Evolutionary conservation across 2,888 invertebrate genomes (phyloP), one percentile per base, ranked within the genome.

Genomic region (Oscheius sp.): DNA sequence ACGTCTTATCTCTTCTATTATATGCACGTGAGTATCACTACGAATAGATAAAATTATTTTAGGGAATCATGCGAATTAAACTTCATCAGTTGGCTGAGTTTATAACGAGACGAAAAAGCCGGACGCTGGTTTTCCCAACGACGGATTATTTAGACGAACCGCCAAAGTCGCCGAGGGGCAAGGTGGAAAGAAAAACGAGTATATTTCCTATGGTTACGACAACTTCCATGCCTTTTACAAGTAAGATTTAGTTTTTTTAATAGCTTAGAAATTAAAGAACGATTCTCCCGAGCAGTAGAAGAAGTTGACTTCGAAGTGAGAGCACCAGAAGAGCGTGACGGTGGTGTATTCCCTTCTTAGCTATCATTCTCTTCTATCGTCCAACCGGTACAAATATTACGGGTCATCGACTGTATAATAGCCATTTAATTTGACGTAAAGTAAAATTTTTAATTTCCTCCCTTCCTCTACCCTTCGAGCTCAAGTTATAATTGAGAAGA

Each of bases 171-270:
- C 5, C 32, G 17, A 14, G n/a, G 28, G 17, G 20, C 17, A 22
- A 28, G n/a, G 26, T 5, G 3, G 30, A 47, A 49, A 62, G 26
- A 17, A 44, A 22, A 26, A 30, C 33, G 1, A 47, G 44, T 41
- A 24, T 44, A 17, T 67, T 67, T 24, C 67, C 67, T 1, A 30
- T 33, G 9, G 26, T 67, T 9, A 67, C 67, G 8, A 67, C 67
- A 2, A 67, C 67, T 32, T 49, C 47, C 50, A 67, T 67, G 67
- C 67, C 67, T 12, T 59, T 59, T 26, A 59, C 44, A 17, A 41
- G 59, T 59, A 17, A 59, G 26, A 28, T 44, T 30, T 6, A 20
- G 12, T 2, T 14, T n/a, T 51, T 5, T 26, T 22, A 26, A 3
- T 26, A 20, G 3, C 8, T 6, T 50, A 14, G 8, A 28, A 6